These are phyloP conservation scores for Pygoscelis antarcticus DNA, from an alignment of 2,113 vertebrate species.

Conservation along the genomic window DNA sequence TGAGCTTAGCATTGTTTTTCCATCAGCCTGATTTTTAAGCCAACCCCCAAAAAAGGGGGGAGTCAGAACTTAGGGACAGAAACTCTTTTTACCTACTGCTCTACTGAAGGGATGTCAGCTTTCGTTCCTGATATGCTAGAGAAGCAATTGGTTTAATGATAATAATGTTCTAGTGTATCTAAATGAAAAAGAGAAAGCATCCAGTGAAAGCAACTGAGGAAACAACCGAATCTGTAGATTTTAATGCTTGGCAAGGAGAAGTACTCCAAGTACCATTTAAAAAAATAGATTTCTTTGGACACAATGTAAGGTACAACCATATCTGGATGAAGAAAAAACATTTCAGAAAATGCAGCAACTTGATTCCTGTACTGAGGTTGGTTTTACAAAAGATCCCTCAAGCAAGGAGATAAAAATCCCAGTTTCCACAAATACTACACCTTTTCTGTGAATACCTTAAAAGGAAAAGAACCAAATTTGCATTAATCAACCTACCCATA, in stretches of 20 bases:
- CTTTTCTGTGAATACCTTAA: background rate
- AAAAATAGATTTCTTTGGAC: background rate
- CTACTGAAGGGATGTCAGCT: background rate
- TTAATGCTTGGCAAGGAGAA: background rate
- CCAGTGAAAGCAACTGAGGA: background rate
- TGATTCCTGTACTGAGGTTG: background rate
- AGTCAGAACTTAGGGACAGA: background rate
- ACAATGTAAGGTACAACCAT: background rate
- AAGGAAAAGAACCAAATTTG: background rate
- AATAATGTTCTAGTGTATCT: background rate
- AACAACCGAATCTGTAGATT: background rate
- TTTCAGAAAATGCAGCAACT: background rate
- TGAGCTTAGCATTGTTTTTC: background rate
- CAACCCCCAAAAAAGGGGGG: background rate
- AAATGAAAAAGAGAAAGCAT: background rate
- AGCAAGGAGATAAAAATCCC: background rate
- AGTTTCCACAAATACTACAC: background rate
- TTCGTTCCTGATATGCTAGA: background rate
- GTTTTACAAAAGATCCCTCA: background rate
- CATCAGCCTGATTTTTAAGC: background rate
- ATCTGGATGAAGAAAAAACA: background rate
- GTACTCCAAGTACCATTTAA: background rate
- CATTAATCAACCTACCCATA: background rate
- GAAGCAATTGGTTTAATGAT: background rate
- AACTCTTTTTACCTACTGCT: background rate